Evolutionary conservation across 2,113 vertebrate genomes (phyloP).

Genomic region (Garra rufa): DNA sequence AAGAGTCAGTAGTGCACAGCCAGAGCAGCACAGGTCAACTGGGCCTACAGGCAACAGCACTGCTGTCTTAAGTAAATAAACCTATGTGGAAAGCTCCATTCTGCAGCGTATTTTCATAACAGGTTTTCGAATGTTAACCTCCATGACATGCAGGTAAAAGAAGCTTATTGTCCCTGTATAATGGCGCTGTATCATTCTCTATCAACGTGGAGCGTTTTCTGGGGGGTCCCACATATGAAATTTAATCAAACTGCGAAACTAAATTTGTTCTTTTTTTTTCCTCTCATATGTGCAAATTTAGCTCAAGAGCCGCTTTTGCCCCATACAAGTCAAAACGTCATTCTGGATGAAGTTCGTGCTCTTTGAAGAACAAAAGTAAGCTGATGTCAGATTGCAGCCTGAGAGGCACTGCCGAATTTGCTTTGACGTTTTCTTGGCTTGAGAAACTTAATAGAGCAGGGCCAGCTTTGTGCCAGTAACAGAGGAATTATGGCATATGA

Average conservation of each 20-base stretch:
- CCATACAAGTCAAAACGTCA: slow-evolving; percentile 49
- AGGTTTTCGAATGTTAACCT: slow-evolving; percentile 19
- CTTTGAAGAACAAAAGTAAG: slow-evolving; percentile 65
- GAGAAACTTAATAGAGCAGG: slow-evolving; percentile 49
- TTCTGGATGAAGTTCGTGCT: slow-evolving; percentile 58
- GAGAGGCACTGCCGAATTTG: slow-evolving; percentile 67
- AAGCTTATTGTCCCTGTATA: neutral
- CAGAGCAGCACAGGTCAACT: slow-evolving; percentile 57
- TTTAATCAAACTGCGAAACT: slow-evolving; percentile 41
- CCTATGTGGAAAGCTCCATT: slow-evolving; percentile 47
- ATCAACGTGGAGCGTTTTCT: neutral
- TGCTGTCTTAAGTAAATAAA: slow-evolving; percentile 54
- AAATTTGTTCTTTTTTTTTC: slow-evolving; percentile 5
- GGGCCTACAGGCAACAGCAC: slow-evolving; percentile 49
- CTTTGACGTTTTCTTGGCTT: slow-evolving; percentile 70
- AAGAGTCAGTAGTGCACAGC: slow-evolving; percentile 52
- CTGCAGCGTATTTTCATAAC: slow-evolving; percentile 51
- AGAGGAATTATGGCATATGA: slow-evolving; percentile 36
- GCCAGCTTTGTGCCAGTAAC: slow-evolving; percentile 30
- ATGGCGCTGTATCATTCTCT: neutral
- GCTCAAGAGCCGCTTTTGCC: slow-evolving; percentile 35
- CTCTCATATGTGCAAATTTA: slow-evolving; percentile 29
- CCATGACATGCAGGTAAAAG: neutral
- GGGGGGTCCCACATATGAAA: slow-evolving; percentile 43
- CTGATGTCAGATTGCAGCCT: slow-evolving; percentile 59